A percentile compares a stretch with the other conserved stretches of the same genome.
phyloP scores from a whole-genome alignment of 2,113 vertebrate genomes.

The Psittacula cyanocephala region DNA sequence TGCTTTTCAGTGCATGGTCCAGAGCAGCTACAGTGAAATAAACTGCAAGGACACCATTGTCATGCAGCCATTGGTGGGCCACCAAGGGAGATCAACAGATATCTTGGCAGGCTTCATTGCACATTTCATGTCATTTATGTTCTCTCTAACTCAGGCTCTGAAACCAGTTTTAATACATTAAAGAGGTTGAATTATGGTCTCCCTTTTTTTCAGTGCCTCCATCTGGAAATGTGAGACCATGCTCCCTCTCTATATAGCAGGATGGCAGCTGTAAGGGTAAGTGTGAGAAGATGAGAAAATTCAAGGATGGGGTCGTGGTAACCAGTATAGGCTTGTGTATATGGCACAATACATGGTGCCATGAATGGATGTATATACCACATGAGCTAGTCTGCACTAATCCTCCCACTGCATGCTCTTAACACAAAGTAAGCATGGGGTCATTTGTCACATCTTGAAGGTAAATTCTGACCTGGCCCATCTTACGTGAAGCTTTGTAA shows the following conservation, averaged over 20 bases:
- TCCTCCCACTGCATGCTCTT: neutral
- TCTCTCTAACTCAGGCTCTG: neutral
- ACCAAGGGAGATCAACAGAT: neutral
- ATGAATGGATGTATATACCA: fast-evolving
- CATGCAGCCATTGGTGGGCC: neutral
- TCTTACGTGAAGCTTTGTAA: fast-evolving
- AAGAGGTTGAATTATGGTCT: neutral
- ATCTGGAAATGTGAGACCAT: neutral
- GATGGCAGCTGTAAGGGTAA: neutral
- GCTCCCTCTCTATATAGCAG: neutral
- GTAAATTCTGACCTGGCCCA: neutral
- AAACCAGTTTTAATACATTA: neutral
- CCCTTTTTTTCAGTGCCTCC: neutral
- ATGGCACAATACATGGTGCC: neutral
- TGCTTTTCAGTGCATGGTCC: neutral
- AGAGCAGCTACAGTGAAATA: neutral
- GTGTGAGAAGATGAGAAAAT: neutral
- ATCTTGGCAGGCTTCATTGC: neutral
- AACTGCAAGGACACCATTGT: neutral
- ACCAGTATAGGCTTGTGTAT: neutral
- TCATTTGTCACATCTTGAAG: neutral
- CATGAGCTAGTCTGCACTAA: fast-evolving
- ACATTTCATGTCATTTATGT: neutral
- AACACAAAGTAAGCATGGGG: neutral
- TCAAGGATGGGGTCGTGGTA: neutral